Conservation (phyloP, 2,888 invertebrate genomes). For the Yponomeuta cagnagella region DNA sequence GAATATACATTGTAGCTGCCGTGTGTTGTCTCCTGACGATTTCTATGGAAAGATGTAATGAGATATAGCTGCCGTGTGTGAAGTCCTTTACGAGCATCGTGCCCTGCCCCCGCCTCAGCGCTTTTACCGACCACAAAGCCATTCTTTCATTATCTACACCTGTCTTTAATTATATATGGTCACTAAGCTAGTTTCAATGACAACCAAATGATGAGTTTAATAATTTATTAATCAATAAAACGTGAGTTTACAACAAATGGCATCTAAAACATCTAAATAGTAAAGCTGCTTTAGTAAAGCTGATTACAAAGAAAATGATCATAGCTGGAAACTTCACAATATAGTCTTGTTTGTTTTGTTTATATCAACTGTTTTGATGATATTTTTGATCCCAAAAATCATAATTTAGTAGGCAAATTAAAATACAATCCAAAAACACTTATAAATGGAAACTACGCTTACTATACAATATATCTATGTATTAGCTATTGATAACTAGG, state of each 20-base stretch:
- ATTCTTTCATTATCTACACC: neutral
- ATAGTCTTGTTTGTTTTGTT: neutral
- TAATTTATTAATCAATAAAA: slow-evolving; percentile 64
- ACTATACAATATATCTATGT: neutral
- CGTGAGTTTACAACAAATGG: slow-evolving; percentile 75
- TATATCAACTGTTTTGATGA: neutral
- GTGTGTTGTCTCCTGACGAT: no score
- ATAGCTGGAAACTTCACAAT: slow-evolving; percentile 15
- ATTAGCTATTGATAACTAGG: neutral
- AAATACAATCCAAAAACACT: slow-evolving; percentile 4
- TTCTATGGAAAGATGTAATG: no score
- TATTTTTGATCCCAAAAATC: slow-evolving; percentile 62
- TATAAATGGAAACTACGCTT: slow-evolving; percentile 20
- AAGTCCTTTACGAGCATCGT: neutral
- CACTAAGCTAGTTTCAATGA: neutral
- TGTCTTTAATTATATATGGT: neutral
- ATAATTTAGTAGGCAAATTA: slow-evolving; percentile 5
- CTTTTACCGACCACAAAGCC: neutral
- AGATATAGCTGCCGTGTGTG: no score
- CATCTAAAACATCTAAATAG: slow-evolving; percentile 72
- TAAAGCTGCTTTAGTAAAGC: slow-evolving; percentile 58
- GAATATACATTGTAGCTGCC: no score
- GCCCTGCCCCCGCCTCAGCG: neutral
- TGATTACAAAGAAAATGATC: slow-evolving; percentile 41
- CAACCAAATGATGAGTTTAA: slow-evolving; percentile 6